Conservation (phyloP, 2,113 vertebrate genomes). For the Perca schrenkii region DNA sequence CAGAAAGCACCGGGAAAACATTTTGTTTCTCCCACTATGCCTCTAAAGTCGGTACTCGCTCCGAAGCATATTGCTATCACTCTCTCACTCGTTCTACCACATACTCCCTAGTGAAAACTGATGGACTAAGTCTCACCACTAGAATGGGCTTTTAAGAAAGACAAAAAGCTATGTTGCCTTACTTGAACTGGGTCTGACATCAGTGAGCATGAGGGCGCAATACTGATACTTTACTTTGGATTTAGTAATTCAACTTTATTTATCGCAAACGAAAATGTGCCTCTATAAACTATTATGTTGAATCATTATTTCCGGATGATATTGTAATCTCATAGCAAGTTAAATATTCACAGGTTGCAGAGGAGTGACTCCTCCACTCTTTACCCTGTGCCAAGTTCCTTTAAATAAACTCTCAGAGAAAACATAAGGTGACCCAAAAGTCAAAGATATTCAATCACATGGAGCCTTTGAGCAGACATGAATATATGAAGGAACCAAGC, state of each 20-base stretch:
- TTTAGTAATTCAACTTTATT: constrained; percentile 8
- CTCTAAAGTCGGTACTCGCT: too few species aligned
- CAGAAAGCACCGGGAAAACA: too few species aligned
- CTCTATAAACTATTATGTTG: not conserved
- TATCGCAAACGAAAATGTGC: not conserved
- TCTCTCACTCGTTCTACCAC: too few species aligned
- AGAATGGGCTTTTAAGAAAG: not conserved
- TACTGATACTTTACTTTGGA: not conserved
- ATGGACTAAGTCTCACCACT: not conserved
- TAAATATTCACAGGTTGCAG: constrained; percentile 30
- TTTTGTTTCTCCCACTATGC: too few species aligned
- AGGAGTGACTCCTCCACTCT: constrained; percentile 37
- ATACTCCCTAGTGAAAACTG: not conserved
- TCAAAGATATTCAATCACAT: constrained; percentile 25
- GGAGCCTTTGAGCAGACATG: constrained; percentile 3
- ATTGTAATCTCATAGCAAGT: constrained; percentile 20
- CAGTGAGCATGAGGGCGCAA: not conserved
- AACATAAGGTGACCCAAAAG: constrained; percentile 28
- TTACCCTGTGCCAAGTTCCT: constrained; percentile 46
- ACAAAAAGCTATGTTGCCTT: not conserved
- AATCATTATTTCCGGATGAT: constrained; percentile 12
- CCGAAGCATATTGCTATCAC: too few species aligned
- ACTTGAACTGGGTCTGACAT: not conserved
- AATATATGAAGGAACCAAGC: not conserved
- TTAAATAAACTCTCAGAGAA: constrained; percentile 36